These are phyloP conservation scores for Macrosteles quadrilineatus DNA, from an alignment of 1,140 invertebrate genomes.

Conservation along the genomic window DNA sequence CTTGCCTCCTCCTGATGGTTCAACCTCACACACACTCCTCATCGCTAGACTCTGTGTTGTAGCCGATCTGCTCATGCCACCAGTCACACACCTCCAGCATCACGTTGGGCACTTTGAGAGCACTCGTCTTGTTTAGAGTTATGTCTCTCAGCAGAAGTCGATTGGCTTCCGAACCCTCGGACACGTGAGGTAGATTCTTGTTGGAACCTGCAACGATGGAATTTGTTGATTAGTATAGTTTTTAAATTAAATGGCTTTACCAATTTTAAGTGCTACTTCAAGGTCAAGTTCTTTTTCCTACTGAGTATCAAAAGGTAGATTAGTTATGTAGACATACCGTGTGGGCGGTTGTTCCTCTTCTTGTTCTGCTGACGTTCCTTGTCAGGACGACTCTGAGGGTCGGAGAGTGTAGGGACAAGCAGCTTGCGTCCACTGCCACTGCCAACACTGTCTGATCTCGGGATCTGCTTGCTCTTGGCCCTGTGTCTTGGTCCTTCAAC, in stretches of 20 bases:
- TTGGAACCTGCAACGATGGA: slow-evolving; percentile 47
- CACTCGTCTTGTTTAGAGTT: slow-evolving; percentile 47
- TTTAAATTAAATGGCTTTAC: background rate
- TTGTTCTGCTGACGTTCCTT: slow-evolving; percentile 64
- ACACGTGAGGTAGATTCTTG: slow-evolving; percentile 54
- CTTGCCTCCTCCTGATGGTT: too few species aligned
- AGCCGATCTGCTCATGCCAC: slow-evolving; percentile 65
- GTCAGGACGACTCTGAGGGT: slow-evolving; percentile 74
- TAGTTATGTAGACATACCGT: slow-evolving; percentile 56
- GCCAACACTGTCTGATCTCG: slow-evolving; percentile 77
- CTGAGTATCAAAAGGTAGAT: too few species aligned
- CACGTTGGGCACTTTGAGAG: slow-evolving; percentile 57
- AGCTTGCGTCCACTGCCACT: slow-evolving; percentile 80
- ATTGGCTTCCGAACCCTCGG: slow-evolving; percentile 52
- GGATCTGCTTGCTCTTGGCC: slow-evolving; percentile 54
- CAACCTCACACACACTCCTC: slow-evolving; percentile 49
- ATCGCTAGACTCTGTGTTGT: slow-evolving; percentile 58
- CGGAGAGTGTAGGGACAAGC: slow-evolving; percentile 83
- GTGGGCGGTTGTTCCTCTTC: slow-evolving; percentile 63
- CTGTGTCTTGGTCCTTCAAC: slow-evolving; percentile 39
- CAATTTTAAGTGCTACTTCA: too few species aligned
- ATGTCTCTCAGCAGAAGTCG: slow-evolving; percentile 47
- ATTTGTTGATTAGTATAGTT: too few species aligned
- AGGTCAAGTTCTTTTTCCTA: too few species aligned
- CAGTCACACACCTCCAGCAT: slow-evolving; percentile 63